Conservation (phyloP, 2,888 invertebrate genomes). For the Apamea crenata region DNA sequence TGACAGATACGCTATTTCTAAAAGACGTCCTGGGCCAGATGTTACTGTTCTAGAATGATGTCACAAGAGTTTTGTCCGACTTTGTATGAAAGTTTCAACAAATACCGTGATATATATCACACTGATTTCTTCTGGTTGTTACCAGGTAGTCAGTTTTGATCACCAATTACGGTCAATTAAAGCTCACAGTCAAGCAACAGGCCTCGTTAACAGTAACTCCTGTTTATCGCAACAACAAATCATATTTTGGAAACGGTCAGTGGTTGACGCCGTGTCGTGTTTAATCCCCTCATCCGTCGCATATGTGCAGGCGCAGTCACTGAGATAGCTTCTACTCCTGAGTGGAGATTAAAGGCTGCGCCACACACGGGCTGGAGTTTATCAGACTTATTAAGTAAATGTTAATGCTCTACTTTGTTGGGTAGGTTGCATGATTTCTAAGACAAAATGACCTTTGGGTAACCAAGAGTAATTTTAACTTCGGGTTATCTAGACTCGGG, state of each 20-base stretch:
- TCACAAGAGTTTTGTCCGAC: not conserved
- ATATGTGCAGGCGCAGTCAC: slow-evolving; percentile 62
- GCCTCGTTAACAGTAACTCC: slow-evolving; percentile 51
- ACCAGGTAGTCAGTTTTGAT: not conserved
- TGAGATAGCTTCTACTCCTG: slow-evolving; percentile 67
- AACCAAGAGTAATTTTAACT: not conserved
- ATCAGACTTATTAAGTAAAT: not conserved
- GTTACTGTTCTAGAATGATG: not conserved
- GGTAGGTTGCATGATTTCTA: not conserved
- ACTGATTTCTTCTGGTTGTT: not conserved
- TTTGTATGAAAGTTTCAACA: not conserved
- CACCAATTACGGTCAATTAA: slow-evolving; percentile 23
- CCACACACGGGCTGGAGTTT: slow-evolving; percentile 54
- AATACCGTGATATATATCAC: not conserved
- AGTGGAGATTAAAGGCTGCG: slow-evolving; percentile 65
- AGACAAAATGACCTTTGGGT: not conserved
- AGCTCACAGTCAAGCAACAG: not conserved
- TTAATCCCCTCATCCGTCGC: slow-evolving; percentile 77
- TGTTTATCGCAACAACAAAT: slow-evolving; percentile 60
- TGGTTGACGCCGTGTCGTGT: slow-evolving; percentile 71
- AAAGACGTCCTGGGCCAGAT: no score
- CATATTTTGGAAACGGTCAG: slow-evolving; percentile 72
- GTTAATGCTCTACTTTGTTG: not conserved
- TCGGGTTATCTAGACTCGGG: not conserved
- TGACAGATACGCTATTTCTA: no score